phyloP scores from a whole-genome alignment of 2,113 vertebrate species.

The Erpornis zantholeuca region DNA sequence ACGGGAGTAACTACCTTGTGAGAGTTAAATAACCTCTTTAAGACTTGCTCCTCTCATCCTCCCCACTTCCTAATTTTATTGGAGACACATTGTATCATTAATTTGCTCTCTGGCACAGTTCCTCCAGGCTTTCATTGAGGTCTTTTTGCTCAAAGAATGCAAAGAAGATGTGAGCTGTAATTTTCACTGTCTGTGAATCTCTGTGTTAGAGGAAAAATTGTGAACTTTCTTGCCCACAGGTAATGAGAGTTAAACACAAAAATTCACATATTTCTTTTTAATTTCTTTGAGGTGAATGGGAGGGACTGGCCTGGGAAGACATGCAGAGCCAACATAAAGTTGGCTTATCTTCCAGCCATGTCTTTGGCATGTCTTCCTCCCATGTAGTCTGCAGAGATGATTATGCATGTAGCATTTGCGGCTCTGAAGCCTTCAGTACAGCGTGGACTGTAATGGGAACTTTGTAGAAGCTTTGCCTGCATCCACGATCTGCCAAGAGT shows the following conservation, averaged over 20 bases:
- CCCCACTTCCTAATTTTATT: constrained; percentile 26
- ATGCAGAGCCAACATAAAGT: neutral
- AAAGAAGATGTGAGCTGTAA: constrained; percentile 7
- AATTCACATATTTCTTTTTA: neutral
- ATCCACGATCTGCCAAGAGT: neutral
- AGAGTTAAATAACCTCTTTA: neutral
- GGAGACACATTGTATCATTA: neutral
- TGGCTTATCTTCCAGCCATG: neutral
- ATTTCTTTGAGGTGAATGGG: neutral
- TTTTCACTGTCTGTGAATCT: constrained; percentile 11
- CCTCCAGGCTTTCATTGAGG: neutral
- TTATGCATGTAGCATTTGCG: neutral
- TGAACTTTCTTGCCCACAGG: neutral
- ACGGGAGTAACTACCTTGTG: neutral
- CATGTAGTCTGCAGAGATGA: neutral
- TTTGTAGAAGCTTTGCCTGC: neutral
- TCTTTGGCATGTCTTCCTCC: neutral
- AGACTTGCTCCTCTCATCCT: neutral
- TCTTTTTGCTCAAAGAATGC: neutral
- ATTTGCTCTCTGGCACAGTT: constrained; percentile 18
- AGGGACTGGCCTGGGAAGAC: neutral
- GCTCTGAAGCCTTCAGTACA: neutral
- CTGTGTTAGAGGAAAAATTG: neutral
- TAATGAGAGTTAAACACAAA: constrained; percentile 8
- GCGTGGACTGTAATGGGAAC: neutral